Percentiles rank a stretch among this genome's conserved stretches.
phyloP scores from a whole-genome alignment of 2,888 invertebrate species.

The Torymus aiolomorphi region DNA sequence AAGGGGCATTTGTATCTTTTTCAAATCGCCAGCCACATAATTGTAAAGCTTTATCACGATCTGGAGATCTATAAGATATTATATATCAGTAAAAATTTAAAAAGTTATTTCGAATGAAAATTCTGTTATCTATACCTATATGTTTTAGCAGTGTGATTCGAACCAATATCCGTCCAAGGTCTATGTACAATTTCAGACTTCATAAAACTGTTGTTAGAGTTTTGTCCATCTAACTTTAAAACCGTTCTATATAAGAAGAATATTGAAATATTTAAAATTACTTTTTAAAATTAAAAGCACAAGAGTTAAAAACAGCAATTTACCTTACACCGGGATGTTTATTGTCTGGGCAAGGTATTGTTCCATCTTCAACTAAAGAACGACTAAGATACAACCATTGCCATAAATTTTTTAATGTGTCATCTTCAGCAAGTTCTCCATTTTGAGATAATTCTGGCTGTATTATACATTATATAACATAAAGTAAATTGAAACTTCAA shows the following conservation, averaged over 20 bases:
- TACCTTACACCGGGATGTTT: conserved; percentile 81
- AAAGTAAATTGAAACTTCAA: conserved; percentile 54
- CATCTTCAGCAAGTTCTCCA: conserved; percentile 86
- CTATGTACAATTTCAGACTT: conserved; percentile 81
- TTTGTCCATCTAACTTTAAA: conserved; percentile 77
- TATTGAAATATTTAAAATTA: not conserved
- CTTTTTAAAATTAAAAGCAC: not conserved
- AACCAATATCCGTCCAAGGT: conserved; percentile 82
- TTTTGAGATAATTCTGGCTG: conserved; percentile 87
- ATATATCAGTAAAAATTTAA: not conserved
- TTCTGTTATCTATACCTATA: conserved; percentile 76
- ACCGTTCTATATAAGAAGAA: conserved; percentile 73
- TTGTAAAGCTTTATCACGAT: conserved; percentile 87
- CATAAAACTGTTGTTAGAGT: conserved; percentile 73
- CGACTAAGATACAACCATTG: conserved; percentile 86
- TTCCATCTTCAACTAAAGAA: conserved; percentile 82
- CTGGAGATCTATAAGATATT: conserved; percentile 75
- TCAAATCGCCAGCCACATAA: conserved; percentile 94
- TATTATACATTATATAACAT: conserved; percentile 53
- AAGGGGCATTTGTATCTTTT: conserved; percentile 79
- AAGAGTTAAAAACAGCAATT: conserved; percentile 23
- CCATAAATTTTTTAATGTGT: conserved; percentile 88
- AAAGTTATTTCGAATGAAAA: not conserved
- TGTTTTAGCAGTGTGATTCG: conserved; percentile 77
- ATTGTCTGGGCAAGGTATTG: conserved; percentile 78